Evolutionary conservation across 2,888 invertebrate genomes (phyloP).

Genomic region (Tetragonula carbonaria): DNA sequence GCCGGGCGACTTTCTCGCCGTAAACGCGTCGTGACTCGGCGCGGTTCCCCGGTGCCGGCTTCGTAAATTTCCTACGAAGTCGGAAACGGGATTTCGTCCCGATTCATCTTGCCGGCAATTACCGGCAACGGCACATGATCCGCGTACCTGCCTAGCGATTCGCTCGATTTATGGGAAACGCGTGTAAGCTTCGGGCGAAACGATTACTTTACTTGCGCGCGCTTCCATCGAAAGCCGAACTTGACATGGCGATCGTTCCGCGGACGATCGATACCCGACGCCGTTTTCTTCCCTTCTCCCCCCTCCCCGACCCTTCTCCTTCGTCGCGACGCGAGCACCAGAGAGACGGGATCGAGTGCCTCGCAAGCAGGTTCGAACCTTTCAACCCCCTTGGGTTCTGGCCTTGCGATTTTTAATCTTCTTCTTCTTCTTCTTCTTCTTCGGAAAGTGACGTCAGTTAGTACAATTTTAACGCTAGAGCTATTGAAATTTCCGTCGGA

Average conservation of each 20-base stretch:
- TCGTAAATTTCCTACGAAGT: constrained; percentile 73
- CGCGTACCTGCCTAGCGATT: constrained; percentile 64
- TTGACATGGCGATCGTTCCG: constrained; percentile 52
- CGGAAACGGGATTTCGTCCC: constrained; percentile 73
- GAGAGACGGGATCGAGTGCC: background rate
- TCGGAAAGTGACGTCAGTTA: no score
- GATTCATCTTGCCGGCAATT: constrained; percentile 74
- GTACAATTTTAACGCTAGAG: no score
- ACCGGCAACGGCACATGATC: constrained; percentile 72
- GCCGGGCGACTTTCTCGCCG: constrained; percentile 75
- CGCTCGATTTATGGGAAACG: constrained; percentile 68
- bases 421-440: no score
- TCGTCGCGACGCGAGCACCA: constrained; percentile 14
- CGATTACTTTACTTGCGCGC: constrained; percentile 67
- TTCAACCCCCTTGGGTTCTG: no score
- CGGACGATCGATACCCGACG: constrained; percentile 48
- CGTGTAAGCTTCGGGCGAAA: constrained; percentile 63
- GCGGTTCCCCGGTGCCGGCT: constrained; percentile 40
- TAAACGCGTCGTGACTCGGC: constrained; percentile 61
- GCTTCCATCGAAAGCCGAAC: constrained; percentile 60
- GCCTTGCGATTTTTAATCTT: no score
- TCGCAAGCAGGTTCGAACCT: no score
- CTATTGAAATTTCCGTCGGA: no score
- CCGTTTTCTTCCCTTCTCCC: constrained; percentile 28
- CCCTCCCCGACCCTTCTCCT: background rate